Base-by-base conservation (phyloP, 2,797 vertebrate genomes). In the Aythya fuligula region DNA sequence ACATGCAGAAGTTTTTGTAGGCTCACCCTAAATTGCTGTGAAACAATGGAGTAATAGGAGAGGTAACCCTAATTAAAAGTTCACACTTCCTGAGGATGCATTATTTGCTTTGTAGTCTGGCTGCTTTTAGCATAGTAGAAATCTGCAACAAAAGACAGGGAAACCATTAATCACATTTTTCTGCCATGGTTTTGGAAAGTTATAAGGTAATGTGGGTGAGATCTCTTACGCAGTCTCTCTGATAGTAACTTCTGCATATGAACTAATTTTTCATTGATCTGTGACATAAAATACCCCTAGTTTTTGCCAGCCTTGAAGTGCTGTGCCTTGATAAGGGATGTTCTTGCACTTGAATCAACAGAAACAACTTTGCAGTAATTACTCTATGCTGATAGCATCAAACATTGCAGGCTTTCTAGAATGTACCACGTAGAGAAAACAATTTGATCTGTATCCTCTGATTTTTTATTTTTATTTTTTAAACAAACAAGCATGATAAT, bases 351-450 rank as follows among this genome's bases (percentile, higher is more conserved):
- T 90, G 38, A 86, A 65, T 73, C 20, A 57, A 36, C 11, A 41
- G 32, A 83, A 57, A 53, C 51, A 53, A 53, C 16, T 70, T 87
- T 79, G 79, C 22, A 66, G 57, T 78, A 92, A 87, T 62, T 89
- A 73, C 6, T 65, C 15, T 69, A 9, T 51, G 25, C 54, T 2
- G 1, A 34, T 66, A 66, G 9, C 0, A 0, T 61, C 64, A 72
- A 81, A 67, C 47, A 54, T 13, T 70, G 13, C 34, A 74, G 65
- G 22, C 49, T 79, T 86, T 49, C 36, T 27, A 20, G 69, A 49
- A 64, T 17, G 13, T 79, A n/a, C 39, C 12, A 9, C 6, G 11
- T 61, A 10, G 12, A 45, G 20, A 62, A 92, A 84, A 72, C 38
- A 64, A 78, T 65, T 78, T 86, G 32, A 38, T 76, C 66, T 73